Evolutionary conservation across 1,140 invertebrate species (phyloP), one percentile per base, ranked within the genome.

Genomic region (Manduca sexta): DNA sequence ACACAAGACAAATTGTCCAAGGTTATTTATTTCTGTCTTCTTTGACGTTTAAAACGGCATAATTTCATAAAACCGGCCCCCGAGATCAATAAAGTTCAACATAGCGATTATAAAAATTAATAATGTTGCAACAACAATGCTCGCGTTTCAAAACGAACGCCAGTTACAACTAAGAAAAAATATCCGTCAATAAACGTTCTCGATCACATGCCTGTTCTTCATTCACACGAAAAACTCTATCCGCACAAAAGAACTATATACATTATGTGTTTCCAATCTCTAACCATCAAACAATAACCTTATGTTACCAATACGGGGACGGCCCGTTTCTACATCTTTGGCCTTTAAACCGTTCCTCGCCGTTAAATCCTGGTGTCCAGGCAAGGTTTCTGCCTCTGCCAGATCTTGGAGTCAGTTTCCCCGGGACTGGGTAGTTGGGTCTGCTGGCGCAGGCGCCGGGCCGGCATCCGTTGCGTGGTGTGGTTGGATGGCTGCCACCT

Each of bases 271-370:
- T n/a, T 35, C 8, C n/a, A 35, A 35, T 14, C 5, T 12, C 13
- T 11, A 12, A 12, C 13, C n/a, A 31, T 31, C n/a, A 45, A 17
- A 26, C 21, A 26, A 8, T 5, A 8, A 8, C 8, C 21, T 8
- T 3, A 3, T 12, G 26, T 64, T 76, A 84, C 80, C 80, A 84
- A 55, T 84, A 84, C 11, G 77, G 80, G 6, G 65, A 53, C 0
- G 69, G 66, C 3, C 65, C 76, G 43, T 72, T 84, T 48, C 80
- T 64, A 45, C 68, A 75, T 30, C 78, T 45, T 42, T 78, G 76
- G 0, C 72, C 75, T 42, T 78, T 81, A 33, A 64, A 74, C 10
- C 72, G 63, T 2, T 78, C 76, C 16, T 82, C 75, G 1, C 53
- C 43, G 2, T 47, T 67, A 12, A 64, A 64, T 0, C 65, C 66